phyloP scores from a whole-genome alignment of 2,797 vertebrate genomes.

The Spondyliosoma cantharus region DNA sequence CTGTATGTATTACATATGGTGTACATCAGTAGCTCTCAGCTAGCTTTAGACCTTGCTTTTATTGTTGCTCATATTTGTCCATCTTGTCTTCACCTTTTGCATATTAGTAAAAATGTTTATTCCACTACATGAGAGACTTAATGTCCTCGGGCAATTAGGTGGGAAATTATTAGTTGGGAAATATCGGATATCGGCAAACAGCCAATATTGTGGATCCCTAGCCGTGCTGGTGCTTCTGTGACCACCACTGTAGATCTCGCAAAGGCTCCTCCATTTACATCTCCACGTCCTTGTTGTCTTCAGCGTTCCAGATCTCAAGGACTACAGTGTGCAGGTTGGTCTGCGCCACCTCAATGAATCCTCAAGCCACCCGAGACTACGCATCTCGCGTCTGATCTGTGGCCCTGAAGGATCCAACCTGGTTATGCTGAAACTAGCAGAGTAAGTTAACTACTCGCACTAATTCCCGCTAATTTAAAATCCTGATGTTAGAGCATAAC shows the following conservation, averaged over 20 bases:
- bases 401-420: conserved; percentile 94
- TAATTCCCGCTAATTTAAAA: neutral
- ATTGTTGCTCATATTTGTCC: neutral
- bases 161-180: no score
- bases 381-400: conserved; percentile 92
- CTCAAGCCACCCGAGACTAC: conserved; percentile 85
- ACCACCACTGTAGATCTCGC: no score
- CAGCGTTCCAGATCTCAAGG: conserved; percentile 92
- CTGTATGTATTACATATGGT: conserved; percentile 50
- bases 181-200: no score
- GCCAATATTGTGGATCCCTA: no score
- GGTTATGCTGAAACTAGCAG: conserved; percentile 91
- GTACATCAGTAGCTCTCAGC: conserved; percentile 53
- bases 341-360: conserved; percentile 91
- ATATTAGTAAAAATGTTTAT: neutral
- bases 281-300: conserved; percentile 33
- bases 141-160: no score
- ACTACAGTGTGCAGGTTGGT: conserved; percentile 94
- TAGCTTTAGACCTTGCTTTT: conserved; percentile 15
- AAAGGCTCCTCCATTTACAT: neutral
- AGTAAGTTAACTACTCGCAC: conserved; percentile 79
- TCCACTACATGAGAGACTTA: no score
- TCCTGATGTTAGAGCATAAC: neutral
- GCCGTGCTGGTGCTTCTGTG: no score
- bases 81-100: neutral